Base-by-base conservation (phyloP, 2,888 invertebrate genomes). In the Cenopis cana region DNA sequence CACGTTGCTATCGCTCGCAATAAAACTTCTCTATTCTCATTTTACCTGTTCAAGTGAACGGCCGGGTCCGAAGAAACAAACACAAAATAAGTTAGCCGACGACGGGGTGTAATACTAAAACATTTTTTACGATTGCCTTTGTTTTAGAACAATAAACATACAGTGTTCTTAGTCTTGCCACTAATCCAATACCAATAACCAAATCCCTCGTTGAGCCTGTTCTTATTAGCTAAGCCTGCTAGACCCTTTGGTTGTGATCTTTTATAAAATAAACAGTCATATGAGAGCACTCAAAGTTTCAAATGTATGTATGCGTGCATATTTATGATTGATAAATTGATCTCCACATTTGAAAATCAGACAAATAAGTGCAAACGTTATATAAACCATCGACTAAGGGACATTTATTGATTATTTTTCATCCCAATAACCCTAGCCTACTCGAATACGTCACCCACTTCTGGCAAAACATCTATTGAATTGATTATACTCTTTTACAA, bases 401-500 rank as follows among this genome's bases (percentile, higher is more conserved):
- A 62, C 50, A 52, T 62, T 70, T 69, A 68, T 70, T 64, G 29
- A 69, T 41, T 62, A 38, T 65, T 65, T 64, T 50, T 36, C 64
- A 50, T 18, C 33, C 46, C 41, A 73, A 59, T 72, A 66, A 29
- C 64, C 65, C 68, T 61, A 74, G 66, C 73, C 67, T 64, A 61
- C 73, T 71, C 74, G 68, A 74, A 79, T 78, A 76, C 67, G 69
- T 75, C 75, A 75, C 76, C 72, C 76, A 33, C 61, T 71, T 75
- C 75, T 69, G 75, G 74, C 76, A 78, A 78, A 79, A 77, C 77
- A 76, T 79, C 78, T 78, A 81, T 82, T 82, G 77, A 80, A 81
- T 83, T 82, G 84, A 83, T 82, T 81, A 83, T 82, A 80, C 77
- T 70, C 74, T 71, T 76, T 77, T 77, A 49, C 66, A 60, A 67